Conservation (phyloP, 2,113 vertebrate species). For the zebrafish (Danio rerio) region DNA sequence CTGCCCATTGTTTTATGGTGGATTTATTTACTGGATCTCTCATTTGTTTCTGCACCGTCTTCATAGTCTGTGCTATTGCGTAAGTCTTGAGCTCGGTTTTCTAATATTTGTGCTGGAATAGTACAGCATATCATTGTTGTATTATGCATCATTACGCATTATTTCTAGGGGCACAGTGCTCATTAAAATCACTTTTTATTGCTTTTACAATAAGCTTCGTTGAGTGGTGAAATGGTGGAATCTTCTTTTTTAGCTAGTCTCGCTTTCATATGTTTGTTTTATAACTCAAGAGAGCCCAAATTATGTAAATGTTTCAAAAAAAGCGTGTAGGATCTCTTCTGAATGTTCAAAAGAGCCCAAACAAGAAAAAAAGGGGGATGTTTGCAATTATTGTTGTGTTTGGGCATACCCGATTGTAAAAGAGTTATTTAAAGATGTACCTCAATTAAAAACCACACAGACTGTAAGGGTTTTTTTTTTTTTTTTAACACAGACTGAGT, state of each 20-base stretch:
- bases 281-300: not conserved
- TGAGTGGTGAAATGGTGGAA: not conserved
- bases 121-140: constrained; percentile 19
- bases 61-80: not conserved
- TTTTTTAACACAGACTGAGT: too few species aligned
- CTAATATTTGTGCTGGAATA: not conserved
- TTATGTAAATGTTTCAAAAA: not conserved
- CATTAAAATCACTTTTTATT: constrained; percentile 32
- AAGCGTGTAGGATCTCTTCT: not conserved
- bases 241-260: not conserved
- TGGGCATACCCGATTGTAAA: not conserved
- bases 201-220: constrained; percentile 1
- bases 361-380: not conserved
- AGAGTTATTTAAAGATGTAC: not conserved
- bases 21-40: constrained; percentile 18
- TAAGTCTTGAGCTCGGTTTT: constrained; percentile 4
- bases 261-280: not conserved
- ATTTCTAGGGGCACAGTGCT: not conserved
- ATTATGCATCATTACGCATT: constrained; percentile 27
- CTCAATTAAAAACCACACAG: not conserved
- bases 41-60: constrained; percentile 5
- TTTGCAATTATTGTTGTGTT: not conserved
- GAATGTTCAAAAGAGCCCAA: constrained; percentile 1
- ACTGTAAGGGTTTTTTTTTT: not conserved
- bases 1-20: constrained; percentile 1